Base-by-base conservation (phyloP, 2,113 vertebrate species). In the Stictonetta naevosa region DNA sequence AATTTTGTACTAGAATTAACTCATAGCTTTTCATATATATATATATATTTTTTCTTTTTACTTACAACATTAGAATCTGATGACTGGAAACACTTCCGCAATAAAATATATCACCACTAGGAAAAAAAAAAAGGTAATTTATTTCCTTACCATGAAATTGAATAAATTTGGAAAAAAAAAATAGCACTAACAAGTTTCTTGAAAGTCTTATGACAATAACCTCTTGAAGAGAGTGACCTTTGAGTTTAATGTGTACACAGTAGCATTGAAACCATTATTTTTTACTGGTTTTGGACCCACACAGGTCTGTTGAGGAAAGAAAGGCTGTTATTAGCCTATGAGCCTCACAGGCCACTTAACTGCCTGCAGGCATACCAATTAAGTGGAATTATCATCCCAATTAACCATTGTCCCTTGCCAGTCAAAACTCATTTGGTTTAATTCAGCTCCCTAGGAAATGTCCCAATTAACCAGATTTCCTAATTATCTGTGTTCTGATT, bases 361-460 rank as follows among this genome's bases (percentile, higher is more conserved):
- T 96, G 93, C 95, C 92, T 93, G 72, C 89, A 96, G 94, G 93
- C 94, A 66, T 91, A 66, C 83, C 95, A 96, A 96, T 97, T 97
- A 97, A 95, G 59, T 95, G 94, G 83, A 97, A 94, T 97, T 97
- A 96, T 94, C 96, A 96, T 96, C 88, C 95, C 96, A 97, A 96
- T 97, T 97, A 97, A 91, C 92, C 82, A 95, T 94, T 96, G 88
- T 97, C 95, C 93, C 93, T 92, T 96, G 90, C 95, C 69, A 95
- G 95, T 97, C 96, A 96, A 96, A 97, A 96, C 93, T 95, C 86
- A 97, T 97, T 97, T 96, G 93, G 92, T 95, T 97, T 97, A 94
- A 96, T 96, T 95, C 83, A 67, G 78, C 72, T 96, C 90, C 86
- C 69, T 92, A 85, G 69, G 66, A 97, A 94, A 96, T 40, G 69